These are phyloP conservation scores for Amblyjoppa fuscipennis DNA, from an alignment of 2,888 invertebrate genomes.

Conservation along the genomic window DNA sequence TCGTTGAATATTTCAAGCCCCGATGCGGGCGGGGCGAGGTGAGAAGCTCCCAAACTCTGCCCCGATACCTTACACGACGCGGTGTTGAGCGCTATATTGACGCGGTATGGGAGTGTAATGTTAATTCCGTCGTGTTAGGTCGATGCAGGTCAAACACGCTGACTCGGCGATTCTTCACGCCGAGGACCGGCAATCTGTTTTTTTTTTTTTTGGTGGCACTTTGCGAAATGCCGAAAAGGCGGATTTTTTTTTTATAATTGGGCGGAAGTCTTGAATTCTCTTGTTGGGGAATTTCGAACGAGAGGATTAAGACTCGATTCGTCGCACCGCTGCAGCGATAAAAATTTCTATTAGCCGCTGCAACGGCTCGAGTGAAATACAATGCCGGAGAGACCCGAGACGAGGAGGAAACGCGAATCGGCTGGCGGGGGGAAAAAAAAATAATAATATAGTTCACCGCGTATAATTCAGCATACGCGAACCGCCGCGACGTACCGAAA, in stretches of 20 bases:
- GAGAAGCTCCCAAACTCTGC: not conserved
- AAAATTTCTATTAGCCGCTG: not conserved
- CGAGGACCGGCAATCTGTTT: not conserved
- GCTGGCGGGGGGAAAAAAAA: not conserved
- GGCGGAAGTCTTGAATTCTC: no score
- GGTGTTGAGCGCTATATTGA: no score
- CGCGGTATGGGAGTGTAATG: no score
- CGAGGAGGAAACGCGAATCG: not conserved
- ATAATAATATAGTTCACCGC: not conserved
- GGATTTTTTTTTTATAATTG: no score
- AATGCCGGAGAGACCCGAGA: not conserved
- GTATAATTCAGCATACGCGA: slow-evolving; percentile 11
- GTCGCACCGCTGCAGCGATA: no score
- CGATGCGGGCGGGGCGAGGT: slow-evolving; percentile 9
- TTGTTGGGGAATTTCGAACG: no score
- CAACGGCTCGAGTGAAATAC: not conserved
- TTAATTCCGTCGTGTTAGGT: no score
- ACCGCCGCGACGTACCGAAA: slow-evolving; percentile 14
- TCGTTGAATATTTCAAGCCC: slow-evolving; percentile 61
- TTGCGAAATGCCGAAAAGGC: no score
- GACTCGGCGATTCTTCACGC: no score
- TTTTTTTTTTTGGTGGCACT: not conserved
- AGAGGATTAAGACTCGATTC: no score
- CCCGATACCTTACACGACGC: not conserved
- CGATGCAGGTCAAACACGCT: no score